Evolutionary conservation across 2,113 vertebrate species (phyloP).

Genomic region (Elephantulus edwardii): DNA sequence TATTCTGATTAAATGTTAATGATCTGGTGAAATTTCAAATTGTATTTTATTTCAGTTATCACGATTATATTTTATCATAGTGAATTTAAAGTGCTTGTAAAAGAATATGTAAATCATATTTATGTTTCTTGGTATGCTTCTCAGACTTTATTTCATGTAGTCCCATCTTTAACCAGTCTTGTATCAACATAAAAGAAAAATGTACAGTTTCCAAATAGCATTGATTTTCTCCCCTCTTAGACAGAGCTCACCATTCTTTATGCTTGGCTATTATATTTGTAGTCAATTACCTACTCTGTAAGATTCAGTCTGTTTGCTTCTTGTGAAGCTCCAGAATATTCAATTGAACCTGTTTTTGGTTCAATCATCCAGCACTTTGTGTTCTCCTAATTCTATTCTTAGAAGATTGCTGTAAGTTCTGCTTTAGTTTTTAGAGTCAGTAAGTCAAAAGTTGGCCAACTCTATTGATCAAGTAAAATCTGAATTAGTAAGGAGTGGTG

Average conservation of each 20-base stretch:
- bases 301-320: background rate
- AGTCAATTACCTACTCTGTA: background rate
- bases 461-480: background rate
- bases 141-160: background rate
- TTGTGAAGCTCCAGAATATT: background rate
- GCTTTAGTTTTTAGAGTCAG: background rate
- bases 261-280: background rate
- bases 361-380: background rate
- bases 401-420: background rate
- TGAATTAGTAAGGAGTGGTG: too few relatives aligned
- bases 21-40: background rate
- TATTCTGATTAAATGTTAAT: background rate
- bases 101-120: background rate
- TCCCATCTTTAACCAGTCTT: background rate
- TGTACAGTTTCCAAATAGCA: background rate
- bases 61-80: too few relatives aligned
- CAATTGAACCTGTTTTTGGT: background rate
- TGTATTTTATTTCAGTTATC: background rate
- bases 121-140: background rate
- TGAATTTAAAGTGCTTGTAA: background rate
- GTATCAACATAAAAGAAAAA: background rate
- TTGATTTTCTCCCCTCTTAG: background rate
- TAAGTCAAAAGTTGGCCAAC: background rate
- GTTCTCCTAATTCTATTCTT: background rate
- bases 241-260: background rate